Base-by-base conservation (phyloP, 2,797 vertebrate species). In the Pagetopsis macropterus region DNA sequence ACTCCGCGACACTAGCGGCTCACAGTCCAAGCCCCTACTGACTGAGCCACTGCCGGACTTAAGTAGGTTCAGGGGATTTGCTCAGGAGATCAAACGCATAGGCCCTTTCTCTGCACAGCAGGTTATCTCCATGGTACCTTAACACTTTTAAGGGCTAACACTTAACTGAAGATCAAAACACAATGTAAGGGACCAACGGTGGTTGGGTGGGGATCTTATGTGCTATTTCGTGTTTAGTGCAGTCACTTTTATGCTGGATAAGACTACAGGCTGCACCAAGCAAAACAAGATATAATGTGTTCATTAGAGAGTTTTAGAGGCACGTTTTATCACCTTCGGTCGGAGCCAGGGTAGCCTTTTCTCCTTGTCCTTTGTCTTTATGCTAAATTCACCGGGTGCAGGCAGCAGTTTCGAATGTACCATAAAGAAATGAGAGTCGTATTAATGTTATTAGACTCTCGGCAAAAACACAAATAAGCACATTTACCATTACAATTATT, bases 41-140 rank as follows among this genome's bases (percentile, higher is more conserved):
- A 21, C 21, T 21, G 21, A 21, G 21, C 21, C 21, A 21, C 21
- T 21, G 21, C 21, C 21, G 21, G 21, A 21, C 21, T 21, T 12
- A 59, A 46, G 31, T 65, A 70, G 40, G 69, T 62, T 75, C 52
- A 9, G n/a, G 27, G 17, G 23, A 10, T 4, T 15, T 56, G 21
- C 57, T 21, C 5, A 12, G 44, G 60, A 57, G 56, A 33, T 31
- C 23, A 44, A 56, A 33, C 43, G 23, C 12, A 17, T 12, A 9
- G 33, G 6, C 33, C 8, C 23, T 51, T 64, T 43, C 49, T 56
- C 31, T 49, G 41, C 45, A 54, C 14, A 19, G 17, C 7, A 17
- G 17, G 48, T 10, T 27, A 21, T 43, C 16, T 52, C 6, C 11
- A 23, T 14, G 1, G n/a, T 11, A 43, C 7, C 1, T 13, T 8